Percentiles rank a stretch among this genome's conserved stretches.
Conservation (phyloP, 2,113 vertebrate species). For the Rhadina sibilatrix region DNA sequence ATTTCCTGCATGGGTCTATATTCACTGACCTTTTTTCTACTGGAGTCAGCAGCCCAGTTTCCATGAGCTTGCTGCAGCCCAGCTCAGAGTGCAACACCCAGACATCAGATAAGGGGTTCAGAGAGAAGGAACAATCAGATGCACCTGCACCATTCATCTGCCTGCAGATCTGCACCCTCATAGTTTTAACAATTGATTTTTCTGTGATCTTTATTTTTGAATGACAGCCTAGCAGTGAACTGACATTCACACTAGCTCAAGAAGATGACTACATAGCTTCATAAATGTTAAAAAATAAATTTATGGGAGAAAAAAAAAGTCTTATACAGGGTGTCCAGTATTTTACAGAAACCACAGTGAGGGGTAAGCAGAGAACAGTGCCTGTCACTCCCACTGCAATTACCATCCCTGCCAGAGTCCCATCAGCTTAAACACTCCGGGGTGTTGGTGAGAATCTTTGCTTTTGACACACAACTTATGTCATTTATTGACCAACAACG, state of each 20-base stretch:
- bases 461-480: not conserved
- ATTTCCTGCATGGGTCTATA: not conserved
- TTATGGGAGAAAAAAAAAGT: not conserved
- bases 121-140: not conserved
- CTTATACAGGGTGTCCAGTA: fast-evolving
- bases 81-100: not conserved
- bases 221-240: not conserved
- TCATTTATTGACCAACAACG: not conserved
- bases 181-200: not conserved
- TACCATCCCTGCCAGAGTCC: not conserved
- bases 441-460: not conserved
- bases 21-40: not conserved
- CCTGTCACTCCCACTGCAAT: not conserved
- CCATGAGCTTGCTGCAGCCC: fast-evolving
- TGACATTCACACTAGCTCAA: not conserved
- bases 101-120: not conserved
- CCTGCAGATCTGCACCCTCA: not conserved
- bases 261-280: not conserved
- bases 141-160: fast-evolving
- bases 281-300: not conserved
- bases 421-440: not conserved
- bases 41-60: not conserved
- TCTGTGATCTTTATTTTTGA: not conserved
- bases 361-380: not conserved
- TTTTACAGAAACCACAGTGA: not conserved